Base-by-base conservation (phyloP, 2,113 vertebrate genomes). In the Capra hircus region DNA sequence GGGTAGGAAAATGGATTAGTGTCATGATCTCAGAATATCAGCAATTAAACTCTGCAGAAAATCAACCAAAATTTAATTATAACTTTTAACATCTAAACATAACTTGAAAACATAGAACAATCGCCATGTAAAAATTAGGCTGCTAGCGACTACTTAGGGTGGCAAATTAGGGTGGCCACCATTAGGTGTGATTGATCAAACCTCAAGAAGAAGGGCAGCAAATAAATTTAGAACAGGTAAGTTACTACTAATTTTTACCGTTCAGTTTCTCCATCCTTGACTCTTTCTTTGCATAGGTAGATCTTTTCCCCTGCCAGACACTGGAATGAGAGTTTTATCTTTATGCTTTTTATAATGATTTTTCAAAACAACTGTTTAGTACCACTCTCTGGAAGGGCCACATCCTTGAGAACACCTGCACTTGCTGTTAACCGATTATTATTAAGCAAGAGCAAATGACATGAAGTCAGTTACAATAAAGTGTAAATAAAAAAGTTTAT, bases 371-470 rank as follows among this genome's bases (percentile, higher is more conserved):
- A 88, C 17, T 52, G 94, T 98, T 78, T 96, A 96, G 97, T 90
- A 94, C 40, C 90, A 4, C 53, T 33, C 74, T 97, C 95, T 97
- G 95, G 97, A 88, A 96, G 97, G 90, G 91, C 97, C 96, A 97
- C 98, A 99, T 95, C 98, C 99, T 98, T 98, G 95, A 67, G 77
- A 99, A 99, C 99, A 99, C 99, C 99, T 99, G 99, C 98, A 97
- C 45, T 36, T 80, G 98, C 98, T 92, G 97, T 98, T 98, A 98
- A 98, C 88, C 11, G 97, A 52, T 97, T 97, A 95, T 96, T 98
- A 98, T 98, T 98, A 98, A 98, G 98, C 91, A 94, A 98, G 97
- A 88, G 33, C 97, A 95, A 93, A 98, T 98, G 98, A 97, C 96
- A 40, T 1, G 85, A 88, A 97, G 98, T 98, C 99, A 81, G 98